Base-by-base conservation (phyloP, 2,888 invertebrate genomes). In the Melolontha melolontha region DNA sequence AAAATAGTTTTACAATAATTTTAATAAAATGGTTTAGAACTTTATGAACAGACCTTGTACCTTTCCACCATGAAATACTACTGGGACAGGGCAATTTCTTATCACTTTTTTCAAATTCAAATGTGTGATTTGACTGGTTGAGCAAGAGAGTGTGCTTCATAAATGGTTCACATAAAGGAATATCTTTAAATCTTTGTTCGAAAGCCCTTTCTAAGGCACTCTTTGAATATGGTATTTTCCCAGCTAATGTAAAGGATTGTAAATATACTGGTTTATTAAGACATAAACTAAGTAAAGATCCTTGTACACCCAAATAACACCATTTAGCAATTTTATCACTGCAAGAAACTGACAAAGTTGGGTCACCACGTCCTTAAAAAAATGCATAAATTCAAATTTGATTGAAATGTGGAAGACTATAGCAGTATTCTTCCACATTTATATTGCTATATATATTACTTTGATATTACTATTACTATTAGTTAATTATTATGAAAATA, bases 271-370 rank as follows among this genome's bases (percentile, higher is more conserved):
- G 91, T 67, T 85, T 77, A 2, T 84, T 78, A 17, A 96, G 81
- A 27, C 96, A 80, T 69, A 89, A 81, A 70, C 89, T 89, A 54
- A 97, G 79, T 2, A 97, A 83, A 2, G 93, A 89, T 2, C 97
- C 97, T 85, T 94, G 96, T 27, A 95, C 79, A 0, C 97, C 97
- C 39, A 95, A 79, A 69, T 92, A 85, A 78, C 92, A 90, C 97
- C 97, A 98, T 76, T 91, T 90, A 1, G 95, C 90, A 11, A 98
- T 84, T 86, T 98, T 98, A 83, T 98, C 97, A 82, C 96, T 97
- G 82, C 97, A 98, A 0, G 96, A 96, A 76, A 97, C 90, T 8
- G 96, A 96, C 47, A 93, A 81, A 0, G 97, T 97, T 54, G 90
- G 90, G 79, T 94, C 92, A 0, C 97, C 97, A 77, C 96, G 86